phyloP scores from a whole-genome alignment of 2,113 vertebrate species.

The Sylvietta virens region DNA sequence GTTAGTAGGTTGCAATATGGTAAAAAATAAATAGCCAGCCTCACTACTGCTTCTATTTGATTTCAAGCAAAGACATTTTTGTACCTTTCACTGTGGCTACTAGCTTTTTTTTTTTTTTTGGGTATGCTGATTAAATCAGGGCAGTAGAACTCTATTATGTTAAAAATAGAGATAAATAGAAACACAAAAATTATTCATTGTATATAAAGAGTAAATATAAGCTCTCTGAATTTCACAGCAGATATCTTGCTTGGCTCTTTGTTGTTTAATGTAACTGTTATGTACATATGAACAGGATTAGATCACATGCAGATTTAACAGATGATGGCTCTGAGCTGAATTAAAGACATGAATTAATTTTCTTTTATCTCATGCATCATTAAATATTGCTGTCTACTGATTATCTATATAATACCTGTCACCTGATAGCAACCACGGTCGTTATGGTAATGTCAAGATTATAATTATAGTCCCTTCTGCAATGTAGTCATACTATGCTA shows the following conservation, averaged over 20 bases:
- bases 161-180: neutral
- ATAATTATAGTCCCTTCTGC: constrained; percentile 47
- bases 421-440: constrained; percentile 45
- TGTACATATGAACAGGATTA: neutral
- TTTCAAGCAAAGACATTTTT: neutral
- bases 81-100: neutral
- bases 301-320: neutral
- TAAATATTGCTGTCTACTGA: constrained; percentile 47
- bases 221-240: neutral
- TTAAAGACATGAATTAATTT: constrained; percentile 34
- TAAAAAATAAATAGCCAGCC: neutral
- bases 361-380: constrained; percentile 33
- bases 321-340: neutral
- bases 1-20: neutral
- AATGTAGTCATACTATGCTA: neutral
- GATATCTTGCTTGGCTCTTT: neutral
- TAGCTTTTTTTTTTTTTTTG: neutral
- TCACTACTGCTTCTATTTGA: neutral
- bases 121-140: neutral
- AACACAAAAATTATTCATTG: neutral
- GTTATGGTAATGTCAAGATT: constrained; percentile 52
- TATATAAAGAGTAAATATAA: neutral
- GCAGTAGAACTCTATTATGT: neutral
- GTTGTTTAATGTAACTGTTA: neutral
- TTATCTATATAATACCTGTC: constrained; percentile 54